Percentiles rank a stretch among this genome's conserved stretches.
Conservation (phyloP, 2,888 invertebrate species). For the Tricholauxania praeusta region DNA sequence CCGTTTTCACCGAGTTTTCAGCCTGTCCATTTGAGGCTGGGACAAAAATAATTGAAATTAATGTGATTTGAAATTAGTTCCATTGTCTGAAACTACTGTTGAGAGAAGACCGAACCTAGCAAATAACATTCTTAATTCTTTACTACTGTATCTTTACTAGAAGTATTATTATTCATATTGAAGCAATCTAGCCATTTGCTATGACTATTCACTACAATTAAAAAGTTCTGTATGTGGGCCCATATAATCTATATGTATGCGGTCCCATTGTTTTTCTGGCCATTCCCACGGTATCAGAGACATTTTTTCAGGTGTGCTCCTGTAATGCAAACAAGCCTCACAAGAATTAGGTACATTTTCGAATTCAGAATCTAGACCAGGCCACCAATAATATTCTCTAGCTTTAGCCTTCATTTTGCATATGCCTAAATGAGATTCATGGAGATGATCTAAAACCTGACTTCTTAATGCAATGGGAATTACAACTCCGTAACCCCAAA, state of each 20-base stretch:
- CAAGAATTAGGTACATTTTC: slow-evolving; percentile 23
- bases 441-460: slow-evolving; percentile 19
- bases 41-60: slow-evolving; percentile 46
- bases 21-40: too few relatives aligned
- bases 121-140: slow-evolving; percentile 43
- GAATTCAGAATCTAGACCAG: slow-evolving; percentile 12
- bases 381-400: too few relatives aligned
- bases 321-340: slow-evolving; percentile 33
- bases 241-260: slow-evolving; percentile 44
- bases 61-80: slow-evolving; percentile 47
- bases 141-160: slow-evolving; percentile 35
- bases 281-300: slow-evolving; percentile 40
- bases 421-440: too few relatives aligned
- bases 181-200: too few relatives aligned
- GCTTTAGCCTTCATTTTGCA: too few relatives aligned
- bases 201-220: too few relatives aligned
- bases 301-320: slow-evolving; percentile 39
- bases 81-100: slow-evolving; percentile 51
- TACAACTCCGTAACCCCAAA: slow-evolving; percentile 43
- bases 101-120: slow-evolving; percentile 51
- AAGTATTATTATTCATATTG: slow-evolving; percentile 35
- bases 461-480: slow-evolving; percentile 28
- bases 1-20: neutral
- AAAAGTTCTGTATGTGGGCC: slow-evolving; percentile 36
- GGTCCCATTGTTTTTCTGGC: slow-evolving; percentile 34